Conservation (phyloP, 2,888 invertebrate species). For the Ormyrus thymus region DNA sequence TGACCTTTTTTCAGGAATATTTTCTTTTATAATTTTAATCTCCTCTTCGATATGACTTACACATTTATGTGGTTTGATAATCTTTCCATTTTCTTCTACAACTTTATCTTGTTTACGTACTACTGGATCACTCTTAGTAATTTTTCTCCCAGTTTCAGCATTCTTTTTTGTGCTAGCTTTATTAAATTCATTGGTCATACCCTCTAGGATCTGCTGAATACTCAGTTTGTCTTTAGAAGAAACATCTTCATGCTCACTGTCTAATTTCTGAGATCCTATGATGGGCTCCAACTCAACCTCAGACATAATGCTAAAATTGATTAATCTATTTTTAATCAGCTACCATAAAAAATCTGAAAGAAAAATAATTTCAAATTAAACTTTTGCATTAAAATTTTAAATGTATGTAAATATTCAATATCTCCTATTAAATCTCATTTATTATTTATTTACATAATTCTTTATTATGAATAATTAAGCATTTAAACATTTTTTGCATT, state of each 20-base stretch:
- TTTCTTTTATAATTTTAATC: conserved; percentile 43
- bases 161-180: conserved; percentile 57
- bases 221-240: conserved; percentile 67
- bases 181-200: conserved; percentile 74
- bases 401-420: not conserved
- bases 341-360: conserved; percentile 21
- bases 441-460: no score
- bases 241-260: conserved; percentile 65
- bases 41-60: conserved; percentile 37
- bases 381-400: not conserved
- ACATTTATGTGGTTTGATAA: conserved; percentile 27
- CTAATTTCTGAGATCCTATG: conserved; percentile 65
- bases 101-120: conserved; percentile 42
- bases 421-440: not conserved
- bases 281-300: conserved; percentile 62
- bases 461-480: no score
- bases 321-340: conserved; percentile 21
- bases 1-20: conserved; percentile 39
- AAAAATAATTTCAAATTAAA: no score
- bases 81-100: conserved; percentile 44
- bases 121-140: conserved; percentile 23
- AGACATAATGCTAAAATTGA: conserved; percentile 57
- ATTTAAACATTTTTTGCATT: no score
- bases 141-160: conserved; percentile 29
- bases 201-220: conserved; percentile 71